Evolutionary conservation across 2,888 invertebrate genomes (phyloP).

Genomic region (Nymphalis urticae): DNA sequence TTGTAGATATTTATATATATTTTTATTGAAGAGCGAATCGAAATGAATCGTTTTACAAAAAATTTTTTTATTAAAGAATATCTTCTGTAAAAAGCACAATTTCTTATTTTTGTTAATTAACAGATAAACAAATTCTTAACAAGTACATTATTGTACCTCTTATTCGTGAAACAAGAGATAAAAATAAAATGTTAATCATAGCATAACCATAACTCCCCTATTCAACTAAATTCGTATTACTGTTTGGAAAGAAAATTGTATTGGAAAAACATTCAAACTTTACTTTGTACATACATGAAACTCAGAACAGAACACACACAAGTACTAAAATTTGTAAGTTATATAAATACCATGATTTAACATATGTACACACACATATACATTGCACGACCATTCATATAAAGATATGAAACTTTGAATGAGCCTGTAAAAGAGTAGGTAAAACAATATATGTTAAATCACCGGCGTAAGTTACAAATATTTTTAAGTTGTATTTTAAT

Average conservation of each 20-base stretch:
- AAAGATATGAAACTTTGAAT: no score
- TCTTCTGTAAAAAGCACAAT: constrained; percentile 9
- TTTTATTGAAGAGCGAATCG: neutral
- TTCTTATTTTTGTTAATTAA: neutral
- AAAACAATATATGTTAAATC: neutral
- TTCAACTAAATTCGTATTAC: neutral
- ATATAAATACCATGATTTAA: neutral
- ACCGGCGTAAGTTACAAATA: no score
- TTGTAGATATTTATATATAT: constrained; percentile 1
- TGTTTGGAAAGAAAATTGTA: neutral
- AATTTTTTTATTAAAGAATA: neutral
- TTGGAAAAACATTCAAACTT: neutral
- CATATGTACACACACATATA: no score
- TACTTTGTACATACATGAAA: neutral
- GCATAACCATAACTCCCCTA: no score
- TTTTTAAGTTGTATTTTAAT: no score
- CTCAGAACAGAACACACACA: neutral
- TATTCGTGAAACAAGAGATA: no score
- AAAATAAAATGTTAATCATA: no score
- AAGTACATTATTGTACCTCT: no score
- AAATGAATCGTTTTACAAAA: neutral
- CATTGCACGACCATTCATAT: no score
- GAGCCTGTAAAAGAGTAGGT: neutral
- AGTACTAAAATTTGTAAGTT: neutral
- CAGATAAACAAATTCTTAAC: neutral